Conservation (phyloP, 1,140 invertebrate species). For the Eulimnadia texana region DNA sequence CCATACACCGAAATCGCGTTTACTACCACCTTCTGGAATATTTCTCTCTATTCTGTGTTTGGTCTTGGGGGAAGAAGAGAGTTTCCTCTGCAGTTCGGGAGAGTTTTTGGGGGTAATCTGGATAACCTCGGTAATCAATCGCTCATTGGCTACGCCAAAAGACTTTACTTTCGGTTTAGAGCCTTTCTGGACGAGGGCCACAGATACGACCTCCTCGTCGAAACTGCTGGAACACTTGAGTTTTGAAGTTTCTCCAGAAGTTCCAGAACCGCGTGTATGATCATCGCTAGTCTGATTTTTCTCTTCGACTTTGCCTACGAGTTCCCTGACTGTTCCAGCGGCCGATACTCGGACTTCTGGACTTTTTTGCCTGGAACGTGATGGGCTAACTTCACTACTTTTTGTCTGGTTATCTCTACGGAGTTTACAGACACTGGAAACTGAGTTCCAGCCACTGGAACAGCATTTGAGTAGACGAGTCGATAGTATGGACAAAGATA, state of each 20-base stretch:
- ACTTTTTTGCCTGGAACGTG: no score
- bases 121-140: conserved; percentile 14
- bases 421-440: no score
- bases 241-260: neutral
- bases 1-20: conserved; percentile 11
- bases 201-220: neutral
- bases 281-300: neutral
- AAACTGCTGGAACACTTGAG: neutral
- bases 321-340: no score
- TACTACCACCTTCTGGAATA: conserved; percentile 12
- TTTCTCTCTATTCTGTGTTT: neutral
- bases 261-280: neutral
- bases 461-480: neutral
- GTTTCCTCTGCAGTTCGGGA: conserved; percentile 3
- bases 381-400: no score
- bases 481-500: neutral
- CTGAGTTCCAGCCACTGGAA: neutral
- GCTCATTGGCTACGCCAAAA: conserved; percentile 10
- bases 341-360: no score
- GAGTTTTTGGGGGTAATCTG: conserved; percentile 7
- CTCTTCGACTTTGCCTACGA: neutral
- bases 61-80: conserved; percentile 10
- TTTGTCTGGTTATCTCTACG: no score
- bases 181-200: neutral
- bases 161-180: conserved; percentile 12